Percentiles rank a stretch among this genome's conserved stretches.
Conservation (phyloP, 1,140 invertebrate species). For the Platyscapa corneri region DNA sequence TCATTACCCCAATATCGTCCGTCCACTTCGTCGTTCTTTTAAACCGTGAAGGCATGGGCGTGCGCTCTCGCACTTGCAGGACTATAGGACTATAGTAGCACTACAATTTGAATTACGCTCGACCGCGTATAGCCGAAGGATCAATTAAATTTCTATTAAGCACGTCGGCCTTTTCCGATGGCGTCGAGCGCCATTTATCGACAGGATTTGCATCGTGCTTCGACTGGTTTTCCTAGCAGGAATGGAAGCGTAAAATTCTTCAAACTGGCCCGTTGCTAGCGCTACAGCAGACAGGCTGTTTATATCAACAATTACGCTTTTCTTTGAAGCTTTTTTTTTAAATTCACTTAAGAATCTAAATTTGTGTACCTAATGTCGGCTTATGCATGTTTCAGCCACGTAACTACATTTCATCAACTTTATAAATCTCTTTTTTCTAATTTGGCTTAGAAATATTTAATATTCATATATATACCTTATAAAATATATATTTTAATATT, state of each 20-base stretch:
- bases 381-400: too few species aligned
- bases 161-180: constrained; percentile 62
- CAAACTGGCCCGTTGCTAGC: constrained; percentile 22
- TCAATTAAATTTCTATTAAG: constrained; percentile 74
- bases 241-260: constrained; percentile 59
- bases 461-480: too few species aligned
- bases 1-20: constrained; percentile 40
- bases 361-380: not conserved
- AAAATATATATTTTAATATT: too few species aligned
- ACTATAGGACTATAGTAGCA: not conserved
- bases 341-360: not conserved
- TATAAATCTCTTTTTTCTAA: too few species aligned
- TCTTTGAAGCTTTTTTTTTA: not conserved
- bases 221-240: constrained; percentile 40
- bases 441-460: too few species aligned
- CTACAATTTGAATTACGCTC: constrained; percentile 69
- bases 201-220: constrained; percentile 57
- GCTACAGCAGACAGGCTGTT: not conserved
- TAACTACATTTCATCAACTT: too few species aligned
- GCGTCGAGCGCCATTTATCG: constrained; percentile 61
- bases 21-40: constrained; percentile 1
- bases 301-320: not conserved
- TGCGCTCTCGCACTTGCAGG: not conserved
- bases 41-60: not conserved
- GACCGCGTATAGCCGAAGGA: constrained; percentile 69